Evolutionary conservation across 1,140 invertebrate genomes (phyloP).

Genomic region (fruit fly (Drosophila melanogaster)): DNA sequence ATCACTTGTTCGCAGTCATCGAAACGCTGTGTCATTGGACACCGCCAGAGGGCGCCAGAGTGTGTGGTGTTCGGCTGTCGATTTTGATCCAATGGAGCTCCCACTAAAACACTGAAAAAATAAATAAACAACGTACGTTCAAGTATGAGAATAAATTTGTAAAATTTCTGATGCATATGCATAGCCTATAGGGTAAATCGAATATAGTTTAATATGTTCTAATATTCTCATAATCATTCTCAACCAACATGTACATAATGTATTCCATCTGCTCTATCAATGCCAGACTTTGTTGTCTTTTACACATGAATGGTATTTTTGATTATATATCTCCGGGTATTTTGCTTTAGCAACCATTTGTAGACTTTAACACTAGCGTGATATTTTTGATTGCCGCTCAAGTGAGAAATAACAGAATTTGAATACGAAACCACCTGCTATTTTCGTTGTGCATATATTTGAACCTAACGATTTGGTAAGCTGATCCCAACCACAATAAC

Average conservation of each 20-base stretch:
- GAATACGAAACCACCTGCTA: neutral
- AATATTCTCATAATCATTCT: neutral
- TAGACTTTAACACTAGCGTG: conserved; percentile 7
- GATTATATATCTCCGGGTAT: neutral
- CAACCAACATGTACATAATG: neutral
- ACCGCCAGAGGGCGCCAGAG: conserved; percentile 95
- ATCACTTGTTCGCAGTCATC: conserved; percentile 93
- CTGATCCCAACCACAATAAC: conserved; percentile 17
- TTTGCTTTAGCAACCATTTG: neutral
- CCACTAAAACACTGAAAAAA: conserved; percentile 92
- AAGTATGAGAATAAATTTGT: no score
- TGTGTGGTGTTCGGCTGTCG: conserved; percentile 92
- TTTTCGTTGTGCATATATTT: neutral
- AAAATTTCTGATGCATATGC: no score
- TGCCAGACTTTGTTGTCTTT: neutral
- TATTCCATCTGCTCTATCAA: neutral
- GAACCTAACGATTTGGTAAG: conserved; percentile 8
- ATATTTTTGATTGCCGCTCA: conserved; percentile 4
- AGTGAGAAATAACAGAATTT: conserved; percentile 1
- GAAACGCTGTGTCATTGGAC: conserved; percentile 88
- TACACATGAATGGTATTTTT: conserved; percentile 1
- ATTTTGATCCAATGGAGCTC: conserved; percentile 95
- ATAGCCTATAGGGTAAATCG: neutral
- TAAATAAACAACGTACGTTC: neutral
- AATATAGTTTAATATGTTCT: neutral